Conservation (phyloP, 2,797 vertebrate genomes). For the Girardinus metallicus region DNA sequence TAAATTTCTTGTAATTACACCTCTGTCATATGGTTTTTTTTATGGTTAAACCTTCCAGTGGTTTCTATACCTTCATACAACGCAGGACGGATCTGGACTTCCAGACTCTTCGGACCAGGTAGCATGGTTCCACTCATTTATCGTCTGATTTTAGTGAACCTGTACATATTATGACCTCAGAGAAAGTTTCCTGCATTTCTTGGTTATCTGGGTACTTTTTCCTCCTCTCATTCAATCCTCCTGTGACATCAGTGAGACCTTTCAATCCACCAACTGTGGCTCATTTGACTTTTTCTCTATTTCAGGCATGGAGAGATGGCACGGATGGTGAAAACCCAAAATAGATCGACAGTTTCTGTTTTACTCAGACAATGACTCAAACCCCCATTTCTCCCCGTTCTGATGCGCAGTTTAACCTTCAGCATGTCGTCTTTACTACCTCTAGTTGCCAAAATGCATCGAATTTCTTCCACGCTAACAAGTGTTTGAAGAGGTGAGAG, state of each 20-base stretch:
- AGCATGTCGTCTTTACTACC: neutral
- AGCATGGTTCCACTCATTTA: neutral
- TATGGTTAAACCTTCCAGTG: neutral
- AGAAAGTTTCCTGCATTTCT: neutral
- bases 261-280: neutral
- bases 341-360: neutral
- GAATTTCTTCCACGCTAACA: neutral
- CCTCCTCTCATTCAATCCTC: neutral
- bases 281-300: neutral
- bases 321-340: neutral
- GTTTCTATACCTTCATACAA: neutral
- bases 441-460: neutral
- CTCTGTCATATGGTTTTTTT: neutral
- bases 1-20: neutral
- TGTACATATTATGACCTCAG: neutral
- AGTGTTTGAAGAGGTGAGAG: neutral
- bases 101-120: neutral
- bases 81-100: neutral
- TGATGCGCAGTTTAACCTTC: neutral
- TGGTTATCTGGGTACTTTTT: neutral
- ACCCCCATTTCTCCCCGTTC: neutral
- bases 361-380: neutral
- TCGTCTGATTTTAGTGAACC: neutral
- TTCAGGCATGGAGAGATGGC: neutral
- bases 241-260: neutral